Evolutionary conservation across 2,888 invertebrate genomes (phyloP), one percentile per base, ranked within the genome.

Genomic region (Mimumesa dahlbomi): DNA sequence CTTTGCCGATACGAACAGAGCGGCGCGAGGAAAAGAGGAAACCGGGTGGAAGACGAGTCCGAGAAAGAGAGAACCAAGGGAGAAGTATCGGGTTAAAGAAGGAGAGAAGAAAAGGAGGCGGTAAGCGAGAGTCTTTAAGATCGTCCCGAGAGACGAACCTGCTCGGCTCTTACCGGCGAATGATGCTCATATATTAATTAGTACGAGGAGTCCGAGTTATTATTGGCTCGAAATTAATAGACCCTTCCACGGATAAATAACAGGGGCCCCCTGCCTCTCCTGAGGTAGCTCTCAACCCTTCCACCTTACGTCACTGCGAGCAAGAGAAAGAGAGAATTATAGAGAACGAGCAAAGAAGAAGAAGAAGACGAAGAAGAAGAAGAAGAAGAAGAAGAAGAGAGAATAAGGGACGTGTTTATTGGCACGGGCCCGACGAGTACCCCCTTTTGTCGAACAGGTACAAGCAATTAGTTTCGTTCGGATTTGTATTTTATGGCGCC

Each of bases 111-210:
- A 68, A 68, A 19, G 22, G 11, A 18, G 34, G 36, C 40, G 13
- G 49, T 49, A 62, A 63, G n/a, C 45, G 59, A 59, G 73, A 54
- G 77, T 70, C 70, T 75, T 69, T 71, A 77, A 59, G 77, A 73
- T 65, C n/a, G n/a, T 75, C 70, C 73, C 67, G 75, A 70, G 77
- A 78, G 78, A 81, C 82, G 85, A 82, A 86, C 86, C 85, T 86
- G 85, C 83, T 82, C 75, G 73, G 72, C 76, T 77, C 79, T 77
- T 75, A 66, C 76, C 77, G 66, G 64, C 71, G 79, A 70, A 84
- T 79, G 74, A 77, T 77, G 81, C 82, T 86, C 85, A 85, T 85
- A 86, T 86, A 86, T 86, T 86, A 86, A 86, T 86, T 86, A 86
- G 85, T 80, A 83, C 83, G 82, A 76, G 74, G 73, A 82, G 79